A percentile compares a stretch with the other conserved stretches of the same genome.
These are phyloP conservation scores for Gallinago media DNA, from an alignment of 2,113 vertebrate species.

Conservation along the genomic window DNA sequence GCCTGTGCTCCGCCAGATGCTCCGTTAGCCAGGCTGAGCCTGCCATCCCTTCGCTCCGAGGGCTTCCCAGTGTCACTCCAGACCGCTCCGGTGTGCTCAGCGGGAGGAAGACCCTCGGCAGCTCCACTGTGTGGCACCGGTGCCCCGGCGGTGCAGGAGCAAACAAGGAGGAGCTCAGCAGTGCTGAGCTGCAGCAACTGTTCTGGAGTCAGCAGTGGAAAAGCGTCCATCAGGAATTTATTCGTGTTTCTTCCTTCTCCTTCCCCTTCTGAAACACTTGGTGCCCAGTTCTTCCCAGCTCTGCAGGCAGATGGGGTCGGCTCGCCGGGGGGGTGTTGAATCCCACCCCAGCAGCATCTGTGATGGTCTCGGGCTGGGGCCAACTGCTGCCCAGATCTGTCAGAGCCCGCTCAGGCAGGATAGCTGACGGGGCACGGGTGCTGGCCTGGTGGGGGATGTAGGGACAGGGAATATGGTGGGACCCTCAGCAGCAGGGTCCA, in stretches of 20 bases:
- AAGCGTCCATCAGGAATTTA: background rate
- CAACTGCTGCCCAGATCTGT: background rate
- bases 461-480: rapidly evolving
- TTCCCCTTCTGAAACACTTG: background rate
- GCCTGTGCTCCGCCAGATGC: rapidly evolving
- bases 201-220: background rate
- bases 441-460: background rate
- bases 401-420: background rate
- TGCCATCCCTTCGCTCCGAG: background rate
- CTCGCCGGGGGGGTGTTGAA: background rate
- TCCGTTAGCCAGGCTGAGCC: background rate
- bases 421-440: rapidly evolving
- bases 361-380: background rate
- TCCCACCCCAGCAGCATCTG: background rate
- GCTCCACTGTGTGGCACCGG: background rate
- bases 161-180: background rate
- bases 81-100: background rate
- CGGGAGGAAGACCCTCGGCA: background rate
- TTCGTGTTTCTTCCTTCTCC: background rate
- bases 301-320: background rate
- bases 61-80: background rate
- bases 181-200: background rate
- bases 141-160: rapidly evolving
- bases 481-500: background rate
- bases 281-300: background rate